Conservation (phyloP, 2,113 vertebrate species). For the Oreochromis niloticus region DNA sequence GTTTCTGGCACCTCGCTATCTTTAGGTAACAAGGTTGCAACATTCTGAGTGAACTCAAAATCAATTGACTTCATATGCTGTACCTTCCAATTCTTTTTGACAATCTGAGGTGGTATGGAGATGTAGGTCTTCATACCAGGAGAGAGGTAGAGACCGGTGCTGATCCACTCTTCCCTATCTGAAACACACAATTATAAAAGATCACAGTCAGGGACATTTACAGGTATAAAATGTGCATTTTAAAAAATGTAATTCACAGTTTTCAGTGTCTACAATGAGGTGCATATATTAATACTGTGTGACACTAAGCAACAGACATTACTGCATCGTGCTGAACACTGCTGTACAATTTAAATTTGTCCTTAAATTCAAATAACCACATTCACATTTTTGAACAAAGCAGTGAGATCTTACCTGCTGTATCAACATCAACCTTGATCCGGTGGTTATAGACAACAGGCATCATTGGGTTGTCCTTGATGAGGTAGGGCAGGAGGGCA, state of each 20-base stretch:
- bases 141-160: slow-evolving; percentile 75
- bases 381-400: background rate
- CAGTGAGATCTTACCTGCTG: slow-evolving; percentile 38
- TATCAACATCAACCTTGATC: slow-evolving; percentile 45
- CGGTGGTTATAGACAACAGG: slow-evolving; percentile 54
- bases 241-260: too few relatives aligned
- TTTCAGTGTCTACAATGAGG: background rate
- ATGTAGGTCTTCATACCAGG: slow-evolving; percentile 69
- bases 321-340: slow-evolving; percentile 40
- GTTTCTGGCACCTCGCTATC: background rate
- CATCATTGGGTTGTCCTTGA: slow-evolving; percentile 49
- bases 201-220: background rate
- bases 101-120: slow-evolving; percentile 44
- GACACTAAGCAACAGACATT: background rate
- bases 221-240: background rate
- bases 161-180: slow-evolving; percentile 71
- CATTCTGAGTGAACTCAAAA: background rate
- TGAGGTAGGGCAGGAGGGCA: slow-evolving; percentile 64
- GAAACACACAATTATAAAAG: background rate
- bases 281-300: background rate
- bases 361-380: background rate
- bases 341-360: background rate
- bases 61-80: background rate
- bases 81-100: slow-evolving; percentile 69
- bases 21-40: background rate